phyloP scores from a whole-genome alignment of 2,113 vertebrate species.

The Pseudorasbora parva region DNA sequence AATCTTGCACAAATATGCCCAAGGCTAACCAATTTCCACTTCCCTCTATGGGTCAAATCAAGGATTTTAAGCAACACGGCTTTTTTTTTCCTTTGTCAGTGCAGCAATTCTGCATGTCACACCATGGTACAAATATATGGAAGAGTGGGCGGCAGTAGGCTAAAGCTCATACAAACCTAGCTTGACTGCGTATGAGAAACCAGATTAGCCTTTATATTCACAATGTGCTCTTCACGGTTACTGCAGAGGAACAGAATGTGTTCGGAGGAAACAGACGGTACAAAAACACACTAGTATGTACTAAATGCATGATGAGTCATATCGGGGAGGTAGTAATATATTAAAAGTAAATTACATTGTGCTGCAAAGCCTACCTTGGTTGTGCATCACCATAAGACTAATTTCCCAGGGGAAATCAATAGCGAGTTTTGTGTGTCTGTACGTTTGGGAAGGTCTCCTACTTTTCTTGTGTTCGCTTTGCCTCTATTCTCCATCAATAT shows the following conservation, averaged over 20 bases:
- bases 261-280: not conserved
- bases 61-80: constrained; percentile 18
- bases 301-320: constrained; percentile 24
- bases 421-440: constrained; percentile 58
- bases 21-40: constrained; percentile 22
- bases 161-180: not conserved
- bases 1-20: constrained; percentile 39
- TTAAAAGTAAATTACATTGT: constrained; percentile 52
- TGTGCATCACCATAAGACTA: constrained; percentile 67
- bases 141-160: not conserved
- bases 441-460: constrained; percentile 12
- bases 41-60: constrained; percentile 25
- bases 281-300: constrained; percentile 9
- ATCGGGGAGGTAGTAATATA: constrained; percentile 21
- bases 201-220: constrained; percentile 16
- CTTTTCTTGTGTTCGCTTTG: not conserved
- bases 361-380: constrained; percentile 56
- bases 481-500: constrained; percentile 42
- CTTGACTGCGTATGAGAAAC: not conserved
- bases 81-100: constrained; percentile 1
- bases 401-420: constrained; percentile 70
- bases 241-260: not conserved
- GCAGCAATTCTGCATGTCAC: not conserved
- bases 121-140: not conserved
- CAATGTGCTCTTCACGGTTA: not conserved